A percentile compares a stretch with the other conserved stretches of the same genome.
Evolutionary conservation across 1,140 invertebrate genomes (phyloP).

Genomic region (Saccostrea glomerata): DNA sequence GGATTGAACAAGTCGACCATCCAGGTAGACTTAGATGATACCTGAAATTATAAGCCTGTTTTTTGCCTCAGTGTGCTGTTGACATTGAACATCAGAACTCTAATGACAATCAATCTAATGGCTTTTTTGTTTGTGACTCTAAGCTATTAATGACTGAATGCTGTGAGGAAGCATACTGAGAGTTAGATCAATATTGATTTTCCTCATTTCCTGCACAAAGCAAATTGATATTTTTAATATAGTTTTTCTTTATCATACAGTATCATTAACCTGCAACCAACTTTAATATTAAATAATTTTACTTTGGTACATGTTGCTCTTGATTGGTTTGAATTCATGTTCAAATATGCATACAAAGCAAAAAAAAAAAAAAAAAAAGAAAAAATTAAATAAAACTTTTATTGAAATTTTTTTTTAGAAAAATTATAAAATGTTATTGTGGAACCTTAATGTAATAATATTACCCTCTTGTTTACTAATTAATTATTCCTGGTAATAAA

Average conservation of each 20-base stretch:
- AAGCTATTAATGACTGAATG: background rate
- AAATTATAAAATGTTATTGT: too few species aligned
- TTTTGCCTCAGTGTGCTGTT: conserved; percentile 19
- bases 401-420: too few species aligned
- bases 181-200: conserved; percentile 6
- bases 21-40: conserved; percentile 1
- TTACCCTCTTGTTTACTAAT: too few species aligned
- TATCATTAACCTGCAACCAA: background rate
- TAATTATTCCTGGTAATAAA: too few species aligned
- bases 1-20: conserved; percentile 45
- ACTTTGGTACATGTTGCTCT: too few species aligned
- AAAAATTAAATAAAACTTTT: too few species aligned
- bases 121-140: background rate
- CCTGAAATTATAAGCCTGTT: background rate
- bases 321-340: too few species aligned
- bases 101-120: conserved; percentile 20
- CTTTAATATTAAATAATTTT: too few species aligned
- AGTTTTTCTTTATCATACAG: background rate
- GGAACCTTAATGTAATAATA: too few species aligned
- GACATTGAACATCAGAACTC: background rate
- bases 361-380: too few species aligned
- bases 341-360: too few species aligned
- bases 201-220: background rate
- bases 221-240: background rate
- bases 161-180: background rate